These are phyloP conservation scores for Nanorana parkeri DNA, from an alignment of 2,113 vertebrate genomes.

Conservation along the genomic window DNA sequence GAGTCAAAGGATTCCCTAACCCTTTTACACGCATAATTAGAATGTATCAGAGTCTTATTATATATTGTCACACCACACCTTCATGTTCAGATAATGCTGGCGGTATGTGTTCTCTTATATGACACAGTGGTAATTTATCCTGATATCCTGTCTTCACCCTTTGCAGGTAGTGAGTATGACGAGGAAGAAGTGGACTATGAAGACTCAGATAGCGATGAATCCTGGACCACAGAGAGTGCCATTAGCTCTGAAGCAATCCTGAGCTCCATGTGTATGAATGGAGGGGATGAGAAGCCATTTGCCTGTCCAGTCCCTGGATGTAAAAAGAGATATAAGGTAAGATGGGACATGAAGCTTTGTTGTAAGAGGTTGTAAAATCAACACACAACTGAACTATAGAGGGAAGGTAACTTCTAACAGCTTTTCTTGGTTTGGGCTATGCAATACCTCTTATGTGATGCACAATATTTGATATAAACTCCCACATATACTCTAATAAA, in stretches of 20 bases:
- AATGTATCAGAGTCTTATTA: no score
- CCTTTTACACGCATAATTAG: no score
- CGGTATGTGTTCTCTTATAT: no score
- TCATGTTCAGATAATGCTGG: no score
- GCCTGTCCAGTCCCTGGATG: constrained; percentile 97
- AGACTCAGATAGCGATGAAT: constrained; percentile 97
- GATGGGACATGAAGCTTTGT: background rate
- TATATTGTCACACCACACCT: no score
- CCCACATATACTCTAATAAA: no score
- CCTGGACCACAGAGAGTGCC: constrained; percentile 98
- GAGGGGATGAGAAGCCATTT: constrained; percentile 96
- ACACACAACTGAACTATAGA: no score
- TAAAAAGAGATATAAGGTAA: constrained; percentile 98
- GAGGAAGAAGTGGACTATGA: constrained; percentile 97
- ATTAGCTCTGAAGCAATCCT: constrained; percentile 98
- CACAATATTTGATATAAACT: no score
- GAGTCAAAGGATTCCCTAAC: no score
- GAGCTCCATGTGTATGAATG: constrained; percentile 98
- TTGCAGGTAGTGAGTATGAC: constrained; percentile 94
- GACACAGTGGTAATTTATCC: background rate
- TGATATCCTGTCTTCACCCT: background rate
- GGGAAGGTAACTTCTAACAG: no score
- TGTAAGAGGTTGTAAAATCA: background rate
- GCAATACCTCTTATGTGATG: no score
- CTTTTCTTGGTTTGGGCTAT: no score